Evolutionary conservation across 2,797 vertebrate species (phyloP).

Genomic region (Allobates femoralis): DNA sequence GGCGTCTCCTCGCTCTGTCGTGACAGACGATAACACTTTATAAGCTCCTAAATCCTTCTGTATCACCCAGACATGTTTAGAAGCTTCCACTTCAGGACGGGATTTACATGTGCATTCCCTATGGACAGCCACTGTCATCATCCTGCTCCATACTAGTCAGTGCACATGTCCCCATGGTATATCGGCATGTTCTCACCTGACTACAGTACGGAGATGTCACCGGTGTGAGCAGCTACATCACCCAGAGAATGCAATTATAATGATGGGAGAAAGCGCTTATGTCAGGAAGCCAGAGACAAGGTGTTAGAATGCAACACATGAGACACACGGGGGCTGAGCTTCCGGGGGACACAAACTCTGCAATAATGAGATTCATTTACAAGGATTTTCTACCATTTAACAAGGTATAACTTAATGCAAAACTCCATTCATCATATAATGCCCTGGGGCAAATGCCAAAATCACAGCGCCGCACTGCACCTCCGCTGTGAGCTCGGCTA

Average conservation of each 20-base stretch:
- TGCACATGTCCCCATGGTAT: not conserved
- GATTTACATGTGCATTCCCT: too few relatives aligned
- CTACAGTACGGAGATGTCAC: not conserved
- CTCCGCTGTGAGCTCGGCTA: too few relatives aligned
- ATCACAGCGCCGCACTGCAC: not conserved
- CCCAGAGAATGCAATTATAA: slow-evolving; percentile 15
- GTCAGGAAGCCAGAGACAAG: not conserved
- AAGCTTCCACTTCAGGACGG: too few relatives aligned
- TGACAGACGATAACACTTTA: too few relatives aligned
- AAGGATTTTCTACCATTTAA: not conserved
- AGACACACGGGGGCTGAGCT: not conserved
- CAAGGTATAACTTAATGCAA: not conserved
- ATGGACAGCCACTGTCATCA: not conserved
- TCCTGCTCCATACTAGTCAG: not conserved
- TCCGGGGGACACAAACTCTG: not conserved
- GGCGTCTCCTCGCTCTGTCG: too few relatives aligned
- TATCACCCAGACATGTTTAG: not conserved
- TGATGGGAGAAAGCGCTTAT: not conserved
- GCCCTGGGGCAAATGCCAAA: not conserved
- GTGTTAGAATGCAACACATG: not conserved
- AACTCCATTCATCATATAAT: not conserved
- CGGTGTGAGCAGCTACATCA: not conserved
- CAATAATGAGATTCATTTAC: not conserved
- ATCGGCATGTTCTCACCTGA: not conserved
- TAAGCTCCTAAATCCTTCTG: not conserved